Evolutionary conservation across 2,113 vertebrate species (phyloP), one percentile per base, ranked within the genome.

Genomic region (Hydropotes inermis): DNA sequence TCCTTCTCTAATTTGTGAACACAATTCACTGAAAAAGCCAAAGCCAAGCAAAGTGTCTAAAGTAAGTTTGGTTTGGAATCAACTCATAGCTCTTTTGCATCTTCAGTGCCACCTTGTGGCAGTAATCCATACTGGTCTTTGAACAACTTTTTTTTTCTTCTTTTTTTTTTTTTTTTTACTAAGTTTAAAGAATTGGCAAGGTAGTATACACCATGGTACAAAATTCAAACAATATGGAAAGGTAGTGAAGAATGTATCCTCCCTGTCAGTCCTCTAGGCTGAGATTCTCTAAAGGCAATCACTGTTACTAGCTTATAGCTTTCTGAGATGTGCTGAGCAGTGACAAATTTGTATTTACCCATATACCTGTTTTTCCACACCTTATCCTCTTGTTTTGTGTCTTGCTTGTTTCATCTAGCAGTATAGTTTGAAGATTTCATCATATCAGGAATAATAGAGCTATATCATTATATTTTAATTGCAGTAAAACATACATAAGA

Each of bases 381-480:
- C n/a, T 45, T 6, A 33, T 7, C 7, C 45, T 92, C 47, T 92
- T 89, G 5, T 58, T 61, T 11, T 79, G 36, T 43, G 82, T 89
- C 33, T 36, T 58, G 7, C 27, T 58, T 91, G 95, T 94, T 95
- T 82, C 50, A 74, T 85, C 79, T 95, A 97, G 30, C 70, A 78
- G 30, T 82, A 1, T 54, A 52, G 60, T 95, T 95, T 95, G 30
- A 50, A 54, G 33, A 28, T 74, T 58, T n/a, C 39, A 70, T 97
- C 28, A n/a, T n/a, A 81, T 43, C 12, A 89, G 6, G 67, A 70
- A 67, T 55, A 79, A 70, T 11, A 79, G 55, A 96, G 2, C 55
- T 82, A 36, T 6, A 33, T 57, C 21, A 47, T 94, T 91, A 67
- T 89, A 89, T 97, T 96, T 83, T n/a, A 87, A n/a, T 78, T 86